phyloP scores from a whole-genome alignment of 1,140 invertebrate species.

The Chymomyza costata region DNA sequence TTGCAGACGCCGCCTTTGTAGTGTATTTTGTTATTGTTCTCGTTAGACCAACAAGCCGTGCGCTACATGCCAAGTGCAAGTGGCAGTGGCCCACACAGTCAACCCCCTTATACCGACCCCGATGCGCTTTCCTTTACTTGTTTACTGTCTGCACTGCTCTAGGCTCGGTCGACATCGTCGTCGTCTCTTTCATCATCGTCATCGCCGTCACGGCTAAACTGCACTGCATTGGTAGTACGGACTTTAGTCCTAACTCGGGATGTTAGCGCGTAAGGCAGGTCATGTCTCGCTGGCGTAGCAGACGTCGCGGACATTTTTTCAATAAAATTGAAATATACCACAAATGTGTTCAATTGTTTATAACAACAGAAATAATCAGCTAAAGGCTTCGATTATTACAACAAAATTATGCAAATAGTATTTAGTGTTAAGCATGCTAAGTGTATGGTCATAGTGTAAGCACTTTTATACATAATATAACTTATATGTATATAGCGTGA shows the following conservation, averaged over 20 bases:
- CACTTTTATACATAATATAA: conserved; percentile 1
- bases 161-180: conserved; percentile 10
- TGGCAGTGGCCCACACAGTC: conserved; percentile 16
- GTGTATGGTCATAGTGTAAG: conserved; percentile 14
- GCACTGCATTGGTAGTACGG: conserved; percentile 41
- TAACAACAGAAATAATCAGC: background rate
- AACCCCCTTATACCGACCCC: background rate
- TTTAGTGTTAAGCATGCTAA: conserved; percentile 24
- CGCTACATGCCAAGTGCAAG: conserved; percentile 65
- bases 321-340: conserved; percentile 17
- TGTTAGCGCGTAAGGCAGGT: conserved; percentile 75
- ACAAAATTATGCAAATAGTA: conserved; percentile 16
- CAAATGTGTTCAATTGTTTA: conserved; percentile 27
- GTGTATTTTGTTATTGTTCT: conserved; percentile 47
- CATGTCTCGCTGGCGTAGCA: conserved; percentile 67
- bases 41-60: conserved; percentile 7
- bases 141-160: conserved; percentile 53
- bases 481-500: conserved; percentile 15
- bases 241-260: conserved; percentile 75
- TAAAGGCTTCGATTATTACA: background rate
- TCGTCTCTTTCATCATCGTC: conserved; percentile 2
- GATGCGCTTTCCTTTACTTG: conserved; percentile 12
- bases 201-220: conserved; percentile 8
- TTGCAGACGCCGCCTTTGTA: conserved; percentile 55
- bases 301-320: conserved; percentile 50